Evolutionary conservation across 1,140 invertebrate genomes (phyloP).

Genomic region (Trichonephila clavata): DNA sequence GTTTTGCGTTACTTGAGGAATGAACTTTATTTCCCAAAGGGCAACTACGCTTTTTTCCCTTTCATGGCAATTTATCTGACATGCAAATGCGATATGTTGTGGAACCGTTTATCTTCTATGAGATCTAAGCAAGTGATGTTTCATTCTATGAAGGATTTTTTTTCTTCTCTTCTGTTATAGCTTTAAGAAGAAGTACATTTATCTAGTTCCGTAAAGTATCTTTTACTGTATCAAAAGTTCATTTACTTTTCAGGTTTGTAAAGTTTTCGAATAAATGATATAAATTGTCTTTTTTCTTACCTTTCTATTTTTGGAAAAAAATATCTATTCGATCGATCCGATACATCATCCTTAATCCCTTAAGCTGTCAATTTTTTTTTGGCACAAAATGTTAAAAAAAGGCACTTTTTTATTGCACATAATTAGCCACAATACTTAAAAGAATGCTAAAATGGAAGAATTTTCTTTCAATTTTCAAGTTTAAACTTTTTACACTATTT

Average conservation of each 20-base stretch:
- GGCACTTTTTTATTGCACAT: too few species aligned
- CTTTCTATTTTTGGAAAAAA: not conserved
- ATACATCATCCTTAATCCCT: too few species aligned
- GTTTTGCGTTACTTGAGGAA: slow-evolving; percentile 30
- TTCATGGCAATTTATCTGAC: slow-evolving; percentile 54
- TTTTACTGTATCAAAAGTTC: not conserved
- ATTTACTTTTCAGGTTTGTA: not conserved
- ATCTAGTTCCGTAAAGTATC: not conserved
- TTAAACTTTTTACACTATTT: too few species aligned
- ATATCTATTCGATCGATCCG: not conserved
- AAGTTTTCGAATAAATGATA: not conserved
- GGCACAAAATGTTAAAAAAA: too few species aligned
- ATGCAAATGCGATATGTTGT: slow-evolving; percentile 59
- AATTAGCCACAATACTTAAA: too few species aligned
- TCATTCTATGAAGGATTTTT: not conserved
- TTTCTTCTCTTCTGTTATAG: not conserved
- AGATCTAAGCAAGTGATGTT: slow-evolving; percentile 41
- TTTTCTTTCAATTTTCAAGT: too few species aligned
- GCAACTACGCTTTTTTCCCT: slow-evolving; percentile 32
- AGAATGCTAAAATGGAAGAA: too few species aligned
- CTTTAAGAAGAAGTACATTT: not conserved
- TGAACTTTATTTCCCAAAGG: slow-evolving; percentile 58
- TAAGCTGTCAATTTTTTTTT: too few species aligned
- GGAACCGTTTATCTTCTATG: slow-evolving; percentile 46
- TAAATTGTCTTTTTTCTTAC: not conserved